A percentile compares a stretch with the other conserved stretches of the same genome.
Conservation (phyloP, 2,113 vertebrate genomes). For the Gobio gobio region DNA sequence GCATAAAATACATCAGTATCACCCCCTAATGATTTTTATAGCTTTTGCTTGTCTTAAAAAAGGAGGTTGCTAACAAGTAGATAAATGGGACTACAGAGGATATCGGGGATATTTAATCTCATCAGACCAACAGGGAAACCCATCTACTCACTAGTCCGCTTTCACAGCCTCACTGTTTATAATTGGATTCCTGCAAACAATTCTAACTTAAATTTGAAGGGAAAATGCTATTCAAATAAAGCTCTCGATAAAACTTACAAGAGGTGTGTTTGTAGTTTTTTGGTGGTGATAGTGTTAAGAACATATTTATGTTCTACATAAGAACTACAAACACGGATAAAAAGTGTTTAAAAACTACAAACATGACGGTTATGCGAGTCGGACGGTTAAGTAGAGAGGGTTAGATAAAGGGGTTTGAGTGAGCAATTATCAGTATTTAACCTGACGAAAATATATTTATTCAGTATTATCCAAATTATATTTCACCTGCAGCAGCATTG, state of each 20-base stretch:
- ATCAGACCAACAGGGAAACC: background rate
- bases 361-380: no score
- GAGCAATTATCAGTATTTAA: no score
- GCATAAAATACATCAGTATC: background rate
- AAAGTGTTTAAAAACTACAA: no score
- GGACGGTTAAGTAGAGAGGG: no score
- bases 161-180: background rate
- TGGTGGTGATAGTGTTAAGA: background rate
- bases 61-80: no score
- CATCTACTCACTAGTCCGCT: background rate
- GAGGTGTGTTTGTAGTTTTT: background rate
- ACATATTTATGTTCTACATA: background rate
- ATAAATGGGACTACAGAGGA: background rate
- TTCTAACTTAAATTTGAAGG: background rate
- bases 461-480: no score
- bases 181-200: background rate
- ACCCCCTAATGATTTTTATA: background rate
- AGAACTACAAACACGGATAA: no score
- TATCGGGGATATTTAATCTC: background rate
- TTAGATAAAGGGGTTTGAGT: no score
- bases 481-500: no score
- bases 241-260: background rate
- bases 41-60: no score
- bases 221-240: no score
- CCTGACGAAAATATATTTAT: no score